These are phyloP conservation scores for Agrochola litura DNA, from an alignment of 2,888 invertebrate genomes.

Conservation along the genomic window DNA sequence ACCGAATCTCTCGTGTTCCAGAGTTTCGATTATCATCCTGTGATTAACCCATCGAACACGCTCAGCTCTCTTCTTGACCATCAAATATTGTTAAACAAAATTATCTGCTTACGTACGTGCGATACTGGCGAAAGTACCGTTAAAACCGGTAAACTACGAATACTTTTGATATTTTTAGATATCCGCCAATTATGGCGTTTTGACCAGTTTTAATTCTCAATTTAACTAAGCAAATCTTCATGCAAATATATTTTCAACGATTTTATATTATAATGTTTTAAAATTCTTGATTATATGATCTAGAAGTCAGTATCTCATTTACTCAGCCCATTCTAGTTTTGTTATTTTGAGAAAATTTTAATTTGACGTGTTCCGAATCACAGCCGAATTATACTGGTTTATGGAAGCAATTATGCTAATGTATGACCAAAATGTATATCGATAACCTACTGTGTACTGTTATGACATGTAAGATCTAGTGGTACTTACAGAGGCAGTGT, in stretches of 20 bases:
- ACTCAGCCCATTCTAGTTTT: slow-evolving; percentile 57
- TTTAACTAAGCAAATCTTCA: slow-evolving; percentile 9
- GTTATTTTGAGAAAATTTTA: slow-evolving; percentile 51
- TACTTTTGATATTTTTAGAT: slow-evolving; percentile 24
- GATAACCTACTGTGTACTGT: slow-evolving; percentile 37
- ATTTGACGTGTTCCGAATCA: slow-evolving; percentile 62
- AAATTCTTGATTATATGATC: slow-evolving; percentile 60
- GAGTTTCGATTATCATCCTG: slow-evolving; percentile 8
- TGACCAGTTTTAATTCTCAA: slow-evolving; percentile 15
- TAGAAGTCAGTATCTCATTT: slow-evolving; percentile 58
- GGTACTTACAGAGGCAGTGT: slow-evolving; percentile 34
- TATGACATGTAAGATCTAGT: slow-evolving; percentile 41
- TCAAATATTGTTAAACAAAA: slow-evolving; percentile 58
- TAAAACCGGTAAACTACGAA: slow-evolving; percentile 41
- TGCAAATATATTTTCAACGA: slow-evolving; percentile 57
- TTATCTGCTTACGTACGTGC: slow-evolving; percentile 57
- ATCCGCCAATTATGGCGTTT: slow-evolving; percentile 22
- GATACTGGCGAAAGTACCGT: slow-evolving; percentile 54
- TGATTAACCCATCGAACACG: slow-evolving; percentile 49
- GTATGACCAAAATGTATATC: slow-evolving; percentile 30
- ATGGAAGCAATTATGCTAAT: slow-evolving; percentile 44
- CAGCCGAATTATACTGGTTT: slow-evolving; percentile 57
- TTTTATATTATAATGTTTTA: slow-evolving; percentile 59
- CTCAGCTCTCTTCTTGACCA: slow-evolving; percentile 47
- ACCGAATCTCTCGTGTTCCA: not conserved